Percentiles rank a stretch among this genome's conserved stretches.
These are phyloP conservation scores for Myanophis thanlyinensis DNA, from an alignment of 2,113 vertebrate species.

Conservation along the genomic window DNA sequence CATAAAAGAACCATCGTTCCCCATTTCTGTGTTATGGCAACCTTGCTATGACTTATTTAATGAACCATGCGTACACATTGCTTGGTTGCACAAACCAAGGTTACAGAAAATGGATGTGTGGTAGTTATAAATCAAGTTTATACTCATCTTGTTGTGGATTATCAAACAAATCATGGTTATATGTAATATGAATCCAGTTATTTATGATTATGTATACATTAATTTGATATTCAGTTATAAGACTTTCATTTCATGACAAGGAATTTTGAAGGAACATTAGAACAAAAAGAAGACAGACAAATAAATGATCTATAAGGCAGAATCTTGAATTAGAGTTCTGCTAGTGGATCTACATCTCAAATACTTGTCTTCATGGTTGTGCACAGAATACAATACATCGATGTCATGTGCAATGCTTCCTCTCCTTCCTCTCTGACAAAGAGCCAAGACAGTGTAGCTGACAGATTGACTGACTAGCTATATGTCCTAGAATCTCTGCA, in stretches of 20 bases:
- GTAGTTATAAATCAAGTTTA: background rate
- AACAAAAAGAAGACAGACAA: background rate
- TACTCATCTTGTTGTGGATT: background rate
- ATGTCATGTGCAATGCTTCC: background rate
- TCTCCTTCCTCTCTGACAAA: conserved; percentile 44
- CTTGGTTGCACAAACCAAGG: background rate
- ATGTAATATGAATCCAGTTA: background rate
- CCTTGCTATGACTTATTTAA: background rate
- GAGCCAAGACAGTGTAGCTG: conserved; percentile 63
- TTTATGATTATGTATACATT: background rate
- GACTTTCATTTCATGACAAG: background rate
- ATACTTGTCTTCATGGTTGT: conserved; percentile 44
- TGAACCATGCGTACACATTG: background rate
- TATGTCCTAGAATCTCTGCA: conserved; percentile 66
- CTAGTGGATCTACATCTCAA: conserved; percentile 33
- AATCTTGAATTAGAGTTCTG: background rate
- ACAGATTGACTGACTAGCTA: conserved; percentile 54
- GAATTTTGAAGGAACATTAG: too few relatives aligned
- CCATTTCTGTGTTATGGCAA: background rate
- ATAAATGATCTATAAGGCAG: background rate
- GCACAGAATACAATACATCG: conserved; percentile 12
- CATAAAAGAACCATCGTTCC: background rate
- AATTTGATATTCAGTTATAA: background rate
- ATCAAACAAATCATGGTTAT: background rate
- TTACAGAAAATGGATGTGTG: background rate